Evolutionary conservation across 2,113 vertebrate genomes (phyloP).

Genomic region (Megaceryle maxima): DNA sequence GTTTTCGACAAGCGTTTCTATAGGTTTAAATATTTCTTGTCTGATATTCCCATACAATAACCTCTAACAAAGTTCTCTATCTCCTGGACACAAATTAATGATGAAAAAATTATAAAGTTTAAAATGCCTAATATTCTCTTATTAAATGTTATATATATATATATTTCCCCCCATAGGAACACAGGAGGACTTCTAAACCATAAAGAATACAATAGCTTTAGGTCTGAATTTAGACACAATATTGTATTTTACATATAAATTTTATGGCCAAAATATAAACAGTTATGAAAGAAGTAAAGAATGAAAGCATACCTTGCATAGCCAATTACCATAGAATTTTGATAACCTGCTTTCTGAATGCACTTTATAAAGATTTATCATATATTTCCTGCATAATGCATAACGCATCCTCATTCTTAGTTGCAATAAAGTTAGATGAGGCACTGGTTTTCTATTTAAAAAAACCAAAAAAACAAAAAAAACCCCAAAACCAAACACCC

Average conservation of each 20-base stretch:
- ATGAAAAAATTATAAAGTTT: background rate
- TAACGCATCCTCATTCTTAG: background rate
- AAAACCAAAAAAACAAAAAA: too few relatives aligned
- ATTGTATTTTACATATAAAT: background rate
- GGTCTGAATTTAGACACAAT: background rate
- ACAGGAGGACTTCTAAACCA: background rate
- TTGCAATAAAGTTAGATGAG: background rate
- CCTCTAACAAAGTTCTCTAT: background rate
- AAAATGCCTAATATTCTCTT: background rate
- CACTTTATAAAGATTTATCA: background rate
- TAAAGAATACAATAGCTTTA: background rate
- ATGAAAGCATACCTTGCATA: background rate
- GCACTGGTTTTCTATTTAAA: background rate
- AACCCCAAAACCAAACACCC: too few relatives aligned
- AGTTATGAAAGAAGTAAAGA: background rate
- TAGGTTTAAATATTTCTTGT: background rate
- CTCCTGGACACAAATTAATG: background rate
- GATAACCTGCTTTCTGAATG: background rate
- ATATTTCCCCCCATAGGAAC: too few relatives aligned
- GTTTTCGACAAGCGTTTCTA: background rate
- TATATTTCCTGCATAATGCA: background rate
- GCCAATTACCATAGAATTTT: background rate
- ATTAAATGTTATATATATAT: background rate
- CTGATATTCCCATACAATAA: background rate
- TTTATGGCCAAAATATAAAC: background rate